Evolutionary conservation across 2,113 vertebrate species (phyloP), one percentile per base, ranked within the genome.

Genomic region (Hucho hucho): DNA sequence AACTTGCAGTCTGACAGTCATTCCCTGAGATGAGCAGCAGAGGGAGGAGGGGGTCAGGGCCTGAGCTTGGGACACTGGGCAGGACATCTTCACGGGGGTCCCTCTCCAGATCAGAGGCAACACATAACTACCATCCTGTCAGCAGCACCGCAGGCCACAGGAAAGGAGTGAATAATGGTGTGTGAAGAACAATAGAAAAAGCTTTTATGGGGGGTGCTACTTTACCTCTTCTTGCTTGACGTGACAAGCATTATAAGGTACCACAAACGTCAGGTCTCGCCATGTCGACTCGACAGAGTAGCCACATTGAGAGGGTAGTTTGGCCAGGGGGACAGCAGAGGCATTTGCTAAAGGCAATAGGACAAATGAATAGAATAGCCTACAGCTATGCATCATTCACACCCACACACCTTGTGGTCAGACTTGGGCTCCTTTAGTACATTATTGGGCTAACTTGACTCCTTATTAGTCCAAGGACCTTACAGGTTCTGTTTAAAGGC

Each of bases 41-140:
- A 87, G 65, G 3, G 82, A 84, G 18, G 78, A 32, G 4, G 1
- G 3, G 20, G 20, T 29, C 11, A 14, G 22, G 28, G 70, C 61
- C 22, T 32, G 32, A 12, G 43, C 4, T 6, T 3, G 75, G 68
- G 86, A 53, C 18, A 76, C 70, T 0, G 82, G 88, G 65, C 90
- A 91, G 22, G 83, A 87, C 73, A 87, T 81, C 80, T 69, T 73
- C 49, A 87, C 81, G 0, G 83, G 84, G 46, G 72, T 72, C 32
- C 82, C 85, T 67, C 69, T 84, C 90, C 89, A 91, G 59, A 88
- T 82, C 79, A 90, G 83, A 25, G 81, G 83, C 70, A 90, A 61
- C 65, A 88, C 82, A 47, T 83, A 86, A 4, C 69, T 2, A 43
- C 26, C 85, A 13, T 24, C 83, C 90, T 90, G 58, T 68, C 71